A percentile compares a stretch with the other conserved stretches of the same genome.
These are phyloP conservation scores for Mus minutoides DNA, from an alignment of 2,797 vertebrate species.

Conservation along the genomic window DNA sequence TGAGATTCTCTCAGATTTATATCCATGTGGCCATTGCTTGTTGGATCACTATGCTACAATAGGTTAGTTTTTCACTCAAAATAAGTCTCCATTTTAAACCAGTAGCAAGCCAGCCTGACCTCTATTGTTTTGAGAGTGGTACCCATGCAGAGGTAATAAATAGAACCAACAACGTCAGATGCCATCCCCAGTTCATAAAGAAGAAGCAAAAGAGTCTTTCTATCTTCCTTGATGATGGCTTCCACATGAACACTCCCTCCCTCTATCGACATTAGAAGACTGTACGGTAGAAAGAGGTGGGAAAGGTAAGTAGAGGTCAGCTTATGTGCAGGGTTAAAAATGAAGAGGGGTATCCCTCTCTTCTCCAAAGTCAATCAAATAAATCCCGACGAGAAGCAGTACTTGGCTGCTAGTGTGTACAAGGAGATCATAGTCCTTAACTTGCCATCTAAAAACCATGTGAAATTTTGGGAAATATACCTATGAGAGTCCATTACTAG, in stretches of 20 bases:
- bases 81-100: background rate
- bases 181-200: background rate
- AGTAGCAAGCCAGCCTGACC: background rate
- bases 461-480: background rate
- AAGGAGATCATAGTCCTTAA: background rate
- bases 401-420: background rate
- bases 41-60: conserved; percentile 17
- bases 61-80: conserved; percentile 38
- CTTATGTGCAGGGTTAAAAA: background rate
- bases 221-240: too few species aligned
- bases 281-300: background rate
- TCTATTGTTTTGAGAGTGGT: background rate
- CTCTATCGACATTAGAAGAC: background rate
- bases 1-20: conserved; percentile 53
- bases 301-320: too few species aligned
- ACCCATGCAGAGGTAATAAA: background rate
- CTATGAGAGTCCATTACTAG: too few species aligned
- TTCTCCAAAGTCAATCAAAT: background rate
- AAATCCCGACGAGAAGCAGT: background rate
- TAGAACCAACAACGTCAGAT: background rate
- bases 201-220: background rate
- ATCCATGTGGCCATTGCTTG: background rate
- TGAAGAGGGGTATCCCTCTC: background rate
- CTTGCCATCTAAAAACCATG: background rate
- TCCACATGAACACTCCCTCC: background rate